Base-by-base conservation (phyloP, 2,888 invertebrate species). In the Bruchidius siliquastri region DNA sequence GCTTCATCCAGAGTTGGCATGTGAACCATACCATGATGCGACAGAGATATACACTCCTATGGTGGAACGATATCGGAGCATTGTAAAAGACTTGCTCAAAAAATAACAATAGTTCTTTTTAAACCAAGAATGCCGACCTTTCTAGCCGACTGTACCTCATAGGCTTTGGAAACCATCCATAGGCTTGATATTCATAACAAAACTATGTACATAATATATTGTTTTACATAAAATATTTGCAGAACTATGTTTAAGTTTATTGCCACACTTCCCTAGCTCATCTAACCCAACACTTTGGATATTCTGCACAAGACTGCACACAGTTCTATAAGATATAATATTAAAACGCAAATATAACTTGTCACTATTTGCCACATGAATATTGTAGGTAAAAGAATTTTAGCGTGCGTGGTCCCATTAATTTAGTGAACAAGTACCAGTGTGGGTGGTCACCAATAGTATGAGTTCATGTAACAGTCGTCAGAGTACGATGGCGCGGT, bases 1-100 rank as follows among this genome's bases (percentile, higher is more conserved):
- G 72, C 86, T 88, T n/a, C 85, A 87, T 72, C 89, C 91, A 2
- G 87, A 85, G 75, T 86, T 91, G 69, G 89, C 91, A 8, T 94
- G 94, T 78, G 90, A 89, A 70, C 95, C 96, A 0, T 93, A 91
- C 83, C 88, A 90, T 6, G 94, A 95, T 84, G 93, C 93, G 72
- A 90, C 90, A 68, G 86, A 90, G 80, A 92, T 94, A 78, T 95
- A 95, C 85, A 88, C 87, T 68, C 92, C 93, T 0, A 93, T 95
- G 94, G 83, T 94, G 21, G 84, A 87, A 0, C 88, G 94, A 74
- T 95, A 93, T 86, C 88, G 91, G 30, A 88, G 87, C 75, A 88
- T 91, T 21, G 76, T 80, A 10, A 72, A 76, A 30, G 77, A 79
- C 22, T 72, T 80, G 20, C 20, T 77, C 3, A 71, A 72, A 26